Evolutionary conservation across 2,113 vertebrate species (phyloP).

Genomic region (Leptobrachium leishanense): DNA sequence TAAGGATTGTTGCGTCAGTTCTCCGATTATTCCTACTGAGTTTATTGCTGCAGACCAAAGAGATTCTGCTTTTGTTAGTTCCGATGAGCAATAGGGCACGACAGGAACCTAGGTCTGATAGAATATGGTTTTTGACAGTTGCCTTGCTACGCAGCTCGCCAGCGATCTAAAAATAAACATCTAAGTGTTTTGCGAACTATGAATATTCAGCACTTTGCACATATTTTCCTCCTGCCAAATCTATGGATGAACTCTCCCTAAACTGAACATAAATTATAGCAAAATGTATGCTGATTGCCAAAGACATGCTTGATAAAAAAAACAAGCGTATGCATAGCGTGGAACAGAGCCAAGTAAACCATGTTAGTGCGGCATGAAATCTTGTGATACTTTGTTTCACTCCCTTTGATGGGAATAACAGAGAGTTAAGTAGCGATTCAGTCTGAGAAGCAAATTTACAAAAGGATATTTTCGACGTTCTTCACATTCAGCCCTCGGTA

Average conservation of each 20-base stretch:
- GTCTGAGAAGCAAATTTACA: background rate
- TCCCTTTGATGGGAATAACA: background rate
- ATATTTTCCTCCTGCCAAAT: conserved; percentile 38
- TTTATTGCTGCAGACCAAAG: background rate
- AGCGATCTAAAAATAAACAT: conserved; percentile 37
- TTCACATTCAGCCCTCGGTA: too few relatives aligned
- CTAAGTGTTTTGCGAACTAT: conserved; percentile 18
- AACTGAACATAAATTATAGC: conserved; percentile 42
- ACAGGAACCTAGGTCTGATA: background rate
- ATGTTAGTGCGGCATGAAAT: background rate
- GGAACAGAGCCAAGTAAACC: conserved; percentile 4
- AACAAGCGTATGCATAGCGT: conserved; percentile 30
- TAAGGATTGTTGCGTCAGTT: background rate
- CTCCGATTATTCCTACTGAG: background rate
- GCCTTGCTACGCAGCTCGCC: conserved; percentile 8
- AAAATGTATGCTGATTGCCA: conserved; percentile 44
- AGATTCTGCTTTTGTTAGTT: background rate
- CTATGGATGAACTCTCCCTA: conserved; percentile 41
- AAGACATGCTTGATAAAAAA: conserved; percentile 37
- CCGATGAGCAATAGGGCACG: background rate
- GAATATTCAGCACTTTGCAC: conserved; percentile 43
- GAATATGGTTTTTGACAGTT: conserved; percentile 10
- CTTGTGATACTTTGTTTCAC: background rate
- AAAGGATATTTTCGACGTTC: too few relatives aligned
- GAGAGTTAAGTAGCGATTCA: background rate